Percentiles rank a stretch among this genome's conserved stretches.
Conservation (phyloP, 1,140 invertebrate genomes). For the Drosophila tropicalis region DNA sequence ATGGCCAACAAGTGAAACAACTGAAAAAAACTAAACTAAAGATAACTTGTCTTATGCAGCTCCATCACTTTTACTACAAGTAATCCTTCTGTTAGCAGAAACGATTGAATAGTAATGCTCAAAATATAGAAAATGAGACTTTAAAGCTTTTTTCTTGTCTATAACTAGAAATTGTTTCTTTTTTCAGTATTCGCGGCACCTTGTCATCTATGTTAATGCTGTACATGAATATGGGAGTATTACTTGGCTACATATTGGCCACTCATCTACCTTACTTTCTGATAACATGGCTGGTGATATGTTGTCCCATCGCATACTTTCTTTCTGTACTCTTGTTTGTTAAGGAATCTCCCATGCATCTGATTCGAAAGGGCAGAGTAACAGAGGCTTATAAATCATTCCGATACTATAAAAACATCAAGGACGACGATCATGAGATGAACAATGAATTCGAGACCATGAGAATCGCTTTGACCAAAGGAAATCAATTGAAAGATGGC, state of each 20-base stretch:
- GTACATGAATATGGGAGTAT: constrained; percentile 59
- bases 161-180: neutral
- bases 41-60: too few species aligned
- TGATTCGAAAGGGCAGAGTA: constrained; percentile 46
- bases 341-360: constrained; percentile 64
- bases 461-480: constrained; percentile 39
- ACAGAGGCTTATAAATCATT: constrained; percentile 58
- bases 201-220: constrained; percentile 64
- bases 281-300: constrained; percentile 48
- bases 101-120: too few species aligned
- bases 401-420: constrained; percentile 66
- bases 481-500: constrained; percentile 23
- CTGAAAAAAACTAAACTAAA: too few species aligned
- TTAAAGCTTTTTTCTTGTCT: too few species aligned
- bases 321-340: constrained; percentile 48
- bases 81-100: too few species aligned
- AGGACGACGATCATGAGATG: constrained; percentile 32
- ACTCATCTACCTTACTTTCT: constrained; percentile 53
- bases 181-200: constrained; percentile 65
- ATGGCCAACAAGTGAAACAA: too few species aligned
- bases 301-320: constrained; percentile 49
- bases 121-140: too few species aligned
- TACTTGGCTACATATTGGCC: constrained; percentile 60
- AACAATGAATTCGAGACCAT: constrained; percentile 53
- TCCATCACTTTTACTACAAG: too few species aligned